Evolutionary conservation across 2,888 invertebrate species (phyloP).

Genomic region (Drosophila cracens): DNA sequence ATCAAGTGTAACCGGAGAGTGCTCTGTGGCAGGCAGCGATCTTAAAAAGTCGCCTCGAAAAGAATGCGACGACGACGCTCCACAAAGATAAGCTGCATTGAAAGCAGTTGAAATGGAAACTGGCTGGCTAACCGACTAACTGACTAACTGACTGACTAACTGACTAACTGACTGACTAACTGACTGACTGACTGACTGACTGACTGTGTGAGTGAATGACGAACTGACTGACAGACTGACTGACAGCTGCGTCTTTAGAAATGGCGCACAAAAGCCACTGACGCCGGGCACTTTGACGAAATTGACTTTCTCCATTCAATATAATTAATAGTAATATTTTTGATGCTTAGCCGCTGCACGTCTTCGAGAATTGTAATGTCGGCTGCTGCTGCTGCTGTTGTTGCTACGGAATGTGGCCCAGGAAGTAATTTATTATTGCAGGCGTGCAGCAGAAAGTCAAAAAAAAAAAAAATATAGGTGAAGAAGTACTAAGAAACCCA

Average conservation of each 20-base stretch:
- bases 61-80: slow-evolving; percentile 65
- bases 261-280: slow-evolving; percentile 75
- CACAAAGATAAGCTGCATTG: slow-evolving; percentile 67
- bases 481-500: slow-evolving; percentile 16
- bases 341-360: slow-evolving; percentile 57
- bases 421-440: slow-evolving; percentile 79
- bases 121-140: slow-evolving; percentile 58
- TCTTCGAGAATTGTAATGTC: slow-evolving; percentile 69
- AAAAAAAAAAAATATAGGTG: slow-evolving; percentile 18
- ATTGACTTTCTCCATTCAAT: slow-evolving; percentile 81
- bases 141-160: slow-evolving; percentile 59
- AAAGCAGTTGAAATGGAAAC: slow-evolving; percentile 44
- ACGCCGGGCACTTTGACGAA: slow-evolving; percentile 75
- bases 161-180: slow-evolving; percentile 60
- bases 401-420: slow-evolving; percentile 60
- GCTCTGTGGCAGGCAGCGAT: slow-evolving; percentile 19
- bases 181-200: slow-evolving; percentile 46
- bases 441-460: slow-evolving; percentile 45
- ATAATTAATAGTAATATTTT: slow-evolving; percentile 79
- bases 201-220: slow-evolving; percentile 41
- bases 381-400: slow-evolving; percentile 24
- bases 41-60: slow-evolving; percentile 38
- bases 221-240: slow-evolving; percentile 31
- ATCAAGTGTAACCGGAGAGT: slow-evolving; percentile 67
- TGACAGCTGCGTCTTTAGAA: slow-evolving; percentile 70